A percentile compares a stretch with the other conserved stretches of the same genome.
These are phyloP conservation scores for Ophion ventricosus DNA, from an alignment of 2,888 invertebrate species.

Conservation along the genomic window DNA sequence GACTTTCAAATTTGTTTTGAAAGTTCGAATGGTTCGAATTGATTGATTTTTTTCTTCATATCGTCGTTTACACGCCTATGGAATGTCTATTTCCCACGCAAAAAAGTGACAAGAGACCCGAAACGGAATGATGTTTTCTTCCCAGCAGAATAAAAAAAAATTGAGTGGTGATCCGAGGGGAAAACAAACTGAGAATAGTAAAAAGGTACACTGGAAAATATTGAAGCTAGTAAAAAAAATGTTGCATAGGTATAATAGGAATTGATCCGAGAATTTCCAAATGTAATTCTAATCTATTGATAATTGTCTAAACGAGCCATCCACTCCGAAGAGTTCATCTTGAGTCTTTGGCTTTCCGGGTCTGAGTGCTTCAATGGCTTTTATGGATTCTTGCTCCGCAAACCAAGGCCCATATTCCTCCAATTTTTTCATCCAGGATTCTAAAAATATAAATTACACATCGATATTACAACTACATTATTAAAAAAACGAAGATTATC, in stretches of 20 bases:
- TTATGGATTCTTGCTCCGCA: slow-evolving; percentile 90
- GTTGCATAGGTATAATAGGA: background rate
- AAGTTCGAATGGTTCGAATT: background rate
- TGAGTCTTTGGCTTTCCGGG: slow-evolving; percentile 94
- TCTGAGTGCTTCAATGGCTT: slow-evolving; percentile 91
- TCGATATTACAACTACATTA: background rate
- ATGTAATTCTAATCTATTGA: slow-evolving; percentile 88
- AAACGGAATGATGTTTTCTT: background rate
- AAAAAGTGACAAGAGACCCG: background rate
- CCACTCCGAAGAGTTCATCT: slow-evolving; percentile 94
- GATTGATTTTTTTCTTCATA: background rate
- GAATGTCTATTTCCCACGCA: background rate
- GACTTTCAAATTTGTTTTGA: background rate
- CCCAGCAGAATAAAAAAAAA: background rate
- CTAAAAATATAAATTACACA: slow-evolving; percentile 82
- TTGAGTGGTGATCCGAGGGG: background rate
- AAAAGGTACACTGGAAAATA: background rate
- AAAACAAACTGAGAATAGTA: background rate
- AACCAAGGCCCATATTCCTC: slow-evolving; percentile 92
- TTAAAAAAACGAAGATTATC: background rate
- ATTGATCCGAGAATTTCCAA: background rate
- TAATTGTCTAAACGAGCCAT: slow-evolving; percentile 94
- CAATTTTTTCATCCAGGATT: slow-evolving; percentile 91
- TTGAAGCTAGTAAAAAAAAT: slow-evolving; percentile 4
- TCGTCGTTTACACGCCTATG: background rate